These are phyloP conservation scores for Alectura lathami DNA, from an alignment of 2,113 vertebrate genomes.

Conservation along the genomic window DNA sequence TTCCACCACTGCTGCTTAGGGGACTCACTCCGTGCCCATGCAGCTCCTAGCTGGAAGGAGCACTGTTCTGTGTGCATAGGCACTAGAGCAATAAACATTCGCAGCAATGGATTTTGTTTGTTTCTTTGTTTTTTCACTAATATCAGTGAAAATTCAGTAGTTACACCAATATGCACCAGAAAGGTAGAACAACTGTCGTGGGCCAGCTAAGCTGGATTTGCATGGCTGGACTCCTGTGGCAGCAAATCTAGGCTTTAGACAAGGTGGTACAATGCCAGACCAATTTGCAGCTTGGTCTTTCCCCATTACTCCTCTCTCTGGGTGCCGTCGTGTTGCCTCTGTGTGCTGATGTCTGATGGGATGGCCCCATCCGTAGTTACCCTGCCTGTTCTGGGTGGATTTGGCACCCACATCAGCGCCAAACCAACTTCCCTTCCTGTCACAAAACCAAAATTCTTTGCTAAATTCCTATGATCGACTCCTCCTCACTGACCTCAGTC, in stretches of 20 bases:
- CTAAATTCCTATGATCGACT: not conserved
- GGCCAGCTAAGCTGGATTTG: not conserved
- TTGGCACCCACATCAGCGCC: not conserved
- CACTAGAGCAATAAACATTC: not conserved
- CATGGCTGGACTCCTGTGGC: not conserved
- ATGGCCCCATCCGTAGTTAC: not conserved
- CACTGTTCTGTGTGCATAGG: not conserved
- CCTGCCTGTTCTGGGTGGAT: not conserved
- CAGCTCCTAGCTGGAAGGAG: not conserved
- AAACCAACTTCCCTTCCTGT: not conserved
- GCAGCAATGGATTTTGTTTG: accelerated
- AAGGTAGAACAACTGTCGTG: not conserved
- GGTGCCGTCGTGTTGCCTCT: not conserved
- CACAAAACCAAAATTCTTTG: not conserved
- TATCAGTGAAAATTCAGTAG: not conserved
- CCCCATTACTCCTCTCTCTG: not conserved
- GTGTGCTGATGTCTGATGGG: not conserved
- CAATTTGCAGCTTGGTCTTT: not conserved
- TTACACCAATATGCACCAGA: not conserved
- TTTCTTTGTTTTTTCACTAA: not conserved
- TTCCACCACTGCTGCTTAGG: not conserved
- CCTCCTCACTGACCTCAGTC: not conserved
- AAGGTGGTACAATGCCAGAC: not conserved
- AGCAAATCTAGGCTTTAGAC: not conserved
- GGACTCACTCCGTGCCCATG: accelerated